Percentiles rank a stretch among this genome's conserved stretches.
phyloP scores from a whole-genome alignment of 2,888 invertebrate genomes.

The Coremacera marginata region DNA sequence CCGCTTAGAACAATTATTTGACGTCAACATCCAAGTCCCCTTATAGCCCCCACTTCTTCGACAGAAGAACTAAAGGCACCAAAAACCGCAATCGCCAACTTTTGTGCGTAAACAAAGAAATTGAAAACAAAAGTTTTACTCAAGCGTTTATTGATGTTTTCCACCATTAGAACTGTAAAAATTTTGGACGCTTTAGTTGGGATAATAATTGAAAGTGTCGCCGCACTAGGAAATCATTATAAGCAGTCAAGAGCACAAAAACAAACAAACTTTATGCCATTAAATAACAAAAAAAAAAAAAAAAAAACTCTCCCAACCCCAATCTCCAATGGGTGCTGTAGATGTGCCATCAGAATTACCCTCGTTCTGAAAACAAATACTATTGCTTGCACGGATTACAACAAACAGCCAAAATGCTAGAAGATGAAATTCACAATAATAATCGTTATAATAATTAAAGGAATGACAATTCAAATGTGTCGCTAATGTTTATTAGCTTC shows the following conservation, averaged over 20 bases:
- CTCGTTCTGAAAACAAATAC: neutral
- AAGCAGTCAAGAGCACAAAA: neutral
- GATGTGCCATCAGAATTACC: neutral
- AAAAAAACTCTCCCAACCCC: too few relatives aligned
- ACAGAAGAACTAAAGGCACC: neutral
- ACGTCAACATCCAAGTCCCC: neutral
- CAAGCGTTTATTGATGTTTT: conserved; percentile 19
- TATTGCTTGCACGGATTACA: too few relatives aligned
- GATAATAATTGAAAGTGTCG: neutral
- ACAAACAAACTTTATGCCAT: neutral
- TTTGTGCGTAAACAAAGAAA: neutral
- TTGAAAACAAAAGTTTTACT: conserved; percentile 18
- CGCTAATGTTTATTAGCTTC: conserved; percentile 45
- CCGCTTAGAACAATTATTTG: neutral
- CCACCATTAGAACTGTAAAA: neutral
- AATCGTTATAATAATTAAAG: conserved; percentile 48
- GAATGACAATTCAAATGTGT: conserved; percentile 47
- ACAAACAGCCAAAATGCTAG: neutral
- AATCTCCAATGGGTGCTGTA: too few relatives aligned
- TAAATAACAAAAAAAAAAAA: neutral
- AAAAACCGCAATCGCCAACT: neutral
- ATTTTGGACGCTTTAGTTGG: neutral
- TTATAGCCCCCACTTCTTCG: neutral
- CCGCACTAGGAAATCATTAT: neutral
- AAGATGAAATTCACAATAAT: conserved; percentile 31